phyloP scores from a whole-genome alignment of 2,888 invertebrate species.

The Eumerus sabulonum region DNA sequence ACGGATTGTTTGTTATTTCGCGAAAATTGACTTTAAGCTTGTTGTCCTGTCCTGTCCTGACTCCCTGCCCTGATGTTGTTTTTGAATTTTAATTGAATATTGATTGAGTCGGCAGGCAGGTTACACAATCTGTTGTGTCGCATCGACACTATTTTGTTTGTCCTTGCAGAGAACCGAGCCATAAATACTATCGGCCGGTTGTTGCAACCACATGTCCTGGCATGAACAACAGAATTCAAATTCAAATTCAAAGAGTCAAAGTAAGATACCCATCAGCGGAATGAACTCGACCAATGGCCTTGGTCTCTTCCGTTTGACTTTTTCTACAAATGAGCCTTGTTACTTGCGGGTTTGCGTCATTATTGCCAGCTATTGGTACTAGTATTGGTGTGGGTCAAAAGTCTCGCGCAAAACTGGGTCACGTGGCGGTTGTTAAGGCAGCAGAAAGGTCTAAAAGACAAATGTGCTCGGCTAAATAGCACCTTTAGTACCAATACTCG shows the following conservation, averaged over 20 bases:
- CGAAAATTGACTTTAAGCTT: constrained; percentile 12
- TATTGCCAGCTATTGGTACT: background rate
- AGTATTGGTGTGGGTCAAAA: constrained; percentile 24
- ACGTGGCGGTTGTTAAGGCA: constrained; percentile 11
- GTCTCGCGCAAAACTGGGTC: constrained; percentile 51
- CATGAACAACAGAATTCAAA: constrained; percentile 24
- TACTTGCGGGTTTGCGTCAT: constrained; percentile 5
- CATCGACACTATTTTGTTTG: too few relatives aligned
- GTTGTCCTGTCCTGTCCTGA: background rate
- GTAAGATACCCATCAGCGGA: too few relatives aligned
- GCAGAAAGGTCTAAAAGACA: background rate
- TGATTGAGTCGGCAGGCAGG: constrained; percentile 18
- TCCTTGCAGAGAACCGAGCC: too few relatives aligned
- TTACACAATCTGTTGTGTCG: too few relatives aligned
- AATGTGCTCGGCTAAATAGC: constrained; percentile 12
- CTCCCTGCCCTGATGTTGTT: background rate
- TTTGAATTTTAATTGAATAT: constrained; percentile 34
- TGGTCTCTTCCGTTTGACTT: constrained; percentile 37
- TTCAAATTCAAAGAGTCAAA: too few relatives aligned
- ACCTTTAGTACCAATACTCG: constrained; percentile 25
- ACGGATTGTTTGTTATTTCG: constrained; percentile 7
- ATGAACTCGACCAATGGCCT: constrained; percentile 32
- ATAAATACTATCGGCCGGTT: constrained; percentile 3
- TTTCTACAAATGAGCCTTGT: background rate
- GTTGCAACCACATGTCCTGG: constrained; percentile 17